A percentile compares a stretch with the other conserved stretches of the same genome.
Conservation (phyloP, 1,140 invertebrate genomes). For the Globodera rostochiensis region DNA sequence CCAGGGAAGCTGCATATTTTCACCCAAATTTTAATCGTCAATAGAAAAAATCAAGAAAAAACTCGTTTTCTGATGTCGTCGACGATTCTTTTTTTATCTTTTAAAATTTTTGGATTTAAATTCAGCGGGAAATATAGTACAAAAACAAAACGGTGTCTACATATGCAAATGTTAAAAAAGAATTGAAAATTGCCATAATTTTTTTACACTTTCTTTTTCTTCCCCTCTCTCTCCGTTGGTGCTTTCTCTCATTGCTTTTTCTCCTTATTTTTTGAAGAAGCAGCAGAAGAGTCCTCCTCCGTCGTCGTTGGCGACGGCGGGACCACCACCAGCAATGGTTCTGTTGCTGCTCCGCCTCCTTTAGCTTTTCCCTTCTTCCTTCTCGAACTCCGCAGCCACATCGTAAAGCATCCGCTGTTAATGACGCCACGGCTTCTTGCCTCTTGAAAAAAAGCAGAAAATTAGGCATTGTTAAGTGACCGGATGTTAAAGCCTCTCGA, state of each 20-base stretch:
- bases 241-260: not conserved
- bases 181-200: too few species aligned
- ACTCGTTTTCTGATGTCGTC: too few species aligned
- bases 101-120: too few species aligned
- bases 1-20: too few species aligned
- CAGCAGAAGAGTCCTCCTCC: not conserved
- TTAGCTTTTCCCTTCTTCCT: conserved; percentile 16
- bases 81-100: too few species aligned
- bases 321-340: not conserved
- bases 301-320: not conserved
- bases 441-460: not conserved
- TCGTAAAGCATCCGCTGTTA: conserved; percentile 24
- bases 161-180: too few species aligned
- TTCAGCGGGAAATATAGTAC: too few species aligned
- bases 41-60: too few species aligned
- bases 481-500: too few species aligned
- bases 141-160: too few species aligned
- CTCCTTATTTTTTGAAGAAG: not conserved
- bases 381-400: conserved; percentile 10
- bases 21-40: too few species aligned
- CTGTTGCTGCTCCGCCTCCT: conserved; percentile 9
- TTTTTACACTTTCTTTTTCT: conserved; percentile 7
- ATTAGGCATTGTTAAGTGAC: not conserved
- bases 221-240: not conserved
- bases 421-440: conserved; percentile 9